Evolutionary conservation across 2,113 vertebrate species (phyloP), one percentile per base, ranked within the genome.

Genomic region (Phrynosoma blainvillii): DNA sequence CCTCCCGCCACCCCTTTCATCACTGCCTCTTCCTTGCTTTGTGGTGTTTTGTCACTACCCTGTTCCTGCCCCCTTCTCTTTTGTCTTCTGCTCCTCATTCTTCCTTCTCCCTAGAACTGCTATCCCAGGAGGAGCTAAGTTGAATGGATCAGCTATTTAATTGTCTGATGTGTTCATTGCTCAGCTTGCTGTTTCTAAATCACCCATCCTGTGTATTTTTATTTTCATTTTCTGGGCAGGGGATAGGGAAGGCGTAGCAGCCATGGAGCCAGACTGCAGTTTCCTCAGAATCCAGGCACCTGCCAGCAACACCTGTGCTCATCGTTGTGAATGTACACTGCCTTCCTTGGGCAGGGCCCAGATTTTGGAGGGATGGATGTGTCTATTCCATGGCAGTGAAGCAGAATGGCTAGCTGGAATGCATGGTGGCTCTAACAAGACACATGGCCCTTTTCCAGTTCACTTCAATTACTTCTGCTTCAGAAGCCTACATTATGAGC

Each of bases 61-160:
- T 70, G 30, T 87, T 88, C 81, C 70, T 89, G 68, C 88, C 62
- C 8, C 73, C 77, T 86, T 42, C 8, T 75, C 74, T 85, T 91
- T 84, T 91, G 84, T 86, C 59, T 94, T 90, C 79, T 85, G 79
- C 79, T 83, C 89, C 84, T 84, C 30, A 71, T 93, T 92, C 91
- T 93, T 92, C 88, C 79, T n/a, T 89, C 86, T 93, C 91, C 92
- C 89, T 92, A 91, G 27, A 82, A 91, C 89, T 95, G 88, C 90
- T 94, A 94, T 96, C 94, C 92, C 93, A 87, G 74, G 86, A 92
- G 94, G 91, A 95, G 91, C 91, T 92, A 95, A 95, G 91, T 93
- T 70, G 82, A 94, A 95, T 92, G 93, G 92, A 94, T 94, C 92
- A 95, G 90, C 93, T 91, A 91, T 94, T 96, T 97, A 96, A 96